Percentiles rank a stretch among this genome's conserved stretches.
Conservation (phyloP, 1,140 invertebrate genomes). For the Tenebrio molitor region DNA sequence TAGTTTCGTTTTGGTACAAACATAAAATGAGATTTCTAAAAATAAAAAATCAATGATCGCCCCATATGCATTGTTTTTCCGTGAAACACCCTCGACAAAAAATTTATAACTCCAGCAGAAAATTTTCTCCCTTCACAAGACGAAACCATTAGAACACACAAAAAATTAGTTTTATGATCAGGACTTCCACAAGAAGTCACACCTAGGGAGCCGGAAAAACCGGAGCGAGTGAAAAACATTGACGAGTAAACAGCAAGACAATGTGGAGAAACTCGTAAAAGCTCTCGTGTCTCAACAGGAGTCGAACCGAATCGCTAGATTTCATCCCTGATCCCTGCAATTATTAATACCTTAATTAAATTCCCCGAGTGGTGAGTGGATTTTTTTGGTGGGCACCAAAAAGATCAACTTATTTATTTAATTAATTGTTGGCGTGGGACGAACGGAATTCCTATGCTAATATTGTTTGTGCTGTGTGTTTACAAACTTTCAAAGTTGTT, state of each 20-base stretch:
- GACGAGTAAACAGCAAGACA: constrained; percentile 1
- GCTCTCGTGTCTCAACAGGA: background rate
- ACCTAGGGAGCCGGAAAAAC: constrained; percentile 2
- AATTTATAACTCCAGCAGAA: background rate
- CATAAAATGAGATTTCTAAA: too few species aligned
- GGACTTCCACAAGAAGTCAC: background rate
- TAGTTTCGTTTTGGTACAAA: too few species aligned
- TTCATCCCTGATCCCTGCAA: background rate
- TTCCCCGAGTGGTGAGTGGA: background rate
- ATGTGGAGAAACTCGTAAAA: constrained; percentile 1
- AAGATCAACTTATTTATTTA: background rate
- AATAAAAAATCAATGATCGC: too few species aligned
- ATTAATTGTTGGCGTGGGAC: background rate
- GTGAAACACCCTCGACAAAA: background rate
- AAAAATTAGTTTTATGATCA: constrained; percentile 5
- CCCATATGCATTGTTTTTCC: too few species aligned
- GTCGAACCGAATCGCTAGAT: background rate
- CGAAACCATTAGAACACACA: background rate
- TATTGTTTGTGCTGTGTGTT: background rate
- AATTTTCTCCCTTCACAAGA: background rate
- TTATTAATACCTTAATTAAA: background rate
- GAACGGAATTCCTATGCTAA: background rate
- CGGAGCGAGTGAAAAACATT: background rate
- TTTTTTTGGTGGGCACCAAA: background rate
- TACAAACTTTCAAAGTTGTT: constrained; percentile 1